Base-by-base conservation (phyloP, 2,797 vertebrate species). In the Ctenosaura bakeri region DNA sequence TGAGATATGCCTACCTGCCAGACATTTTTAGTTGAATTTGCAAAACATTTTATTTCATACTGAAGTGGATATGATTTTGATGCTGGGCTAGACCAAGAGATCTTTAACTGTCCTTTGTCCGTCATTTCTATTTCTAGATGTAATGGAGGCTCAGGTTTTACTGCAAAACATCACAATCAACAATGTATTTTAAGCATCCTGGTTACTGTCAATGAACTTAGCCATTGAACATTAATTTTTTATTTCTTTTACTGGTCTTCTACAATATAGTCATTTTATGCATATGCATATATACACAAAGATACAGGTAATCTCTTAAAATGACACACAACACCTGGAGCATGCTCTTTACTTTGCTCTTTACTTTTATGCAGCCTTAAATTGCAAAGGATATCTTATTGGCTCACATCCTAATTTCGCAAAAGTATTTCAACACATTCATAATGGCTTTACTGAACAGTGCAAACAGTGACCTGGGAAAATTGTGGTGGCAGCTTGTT, bases 31-130 rank as follows among this genome's bases (percentile, higher is more conserved):
- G 94, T 95, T 59, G 91, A 93, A 81, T 95, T 97, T 83, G 96
- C 94, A 66, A 96, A 97, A 94, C 97, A 97, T 87, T 97, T 98
- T 93, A 99, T 97, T 96, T 99, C 97, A 50, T 98, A 98, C 89
- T 95, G 97, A 90, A 98, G 96, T 0, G 79, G 94, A 80, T 95
- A 95, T 0, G 91, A 89, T 59, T 88, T 22, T n/a, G 83, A 42
- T 7, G 88, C 83, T 73, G 96, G 88, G 5, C 90, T 90, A 1
- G 95, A 97, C 99, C 99, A 99, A 88, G 94, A 96, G 77, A 99
- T 79, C 86, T 97, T 96, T 95, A 99, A 96, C 24, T 97, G 92
- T 16, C 97, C 98, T n/a, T 97, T 90, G 5, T 97, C 96, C 78
- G 97, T 98, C 94, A 98, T 98, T 91, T 96, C 95, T 71, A 98